phyloP scores from a whole-genome alignment of 2,113 vertebrate genomes.

The Gobio gobio region DNA sequence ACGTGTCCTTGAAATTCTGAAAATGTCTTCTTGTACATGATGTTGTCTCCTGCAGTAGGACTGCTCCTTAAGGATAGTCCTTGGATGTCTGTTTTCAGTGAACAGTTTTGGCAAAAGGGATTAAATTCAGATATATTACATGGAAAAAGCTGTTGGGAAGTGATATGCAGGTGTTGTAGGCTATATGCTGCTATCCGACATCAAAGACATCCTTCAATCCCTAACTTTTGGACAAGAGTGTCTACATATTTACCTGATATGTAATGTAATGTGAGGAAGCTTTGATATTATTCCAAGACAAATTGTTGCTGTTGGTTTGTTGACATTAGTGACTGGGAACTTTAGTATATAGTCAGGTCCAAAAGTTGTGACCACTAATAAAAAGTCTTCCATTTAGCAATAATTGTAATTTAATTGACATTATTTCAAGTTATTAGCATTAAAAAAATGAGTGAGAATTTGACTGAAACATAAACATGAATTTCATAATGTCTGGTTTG shows the following conservation, averaged over 20 bases:
- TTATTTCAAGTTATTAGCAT: neutral
- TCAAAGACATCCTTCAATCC: conserved; percentile 27
- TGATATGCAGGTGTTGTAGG: conserved; percentile 23
- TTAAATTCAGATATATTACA: neutral
- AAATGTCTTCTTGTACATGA: neutral
- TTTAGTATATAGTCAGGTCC: neutral
- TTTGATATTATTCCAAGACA: conserved; percentile 6
- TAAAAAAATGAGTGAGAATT: neutral
- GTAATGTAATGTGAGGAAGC: conserved; percentile 23
- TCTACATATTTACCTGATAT: conserved; percentile 26
- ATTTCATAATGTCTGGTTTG: neutral
- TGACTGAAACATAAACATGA: neutral
- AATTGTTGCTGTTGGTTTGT: neutral
- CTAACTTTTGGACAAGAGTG: neutral
- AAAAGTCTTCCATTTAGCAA: neutral
- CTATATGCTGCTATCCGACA: conserved; percentile 19
- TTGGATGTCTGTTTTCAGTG: conserved; percentile 16
- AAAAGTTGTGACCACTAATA: neutral
- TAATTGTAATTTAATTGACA: neutral
- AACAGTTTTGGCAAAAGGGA: conserved; percentile 31
- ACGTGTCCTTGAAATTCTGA: neutral
- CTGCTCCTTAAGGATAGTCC: conserved; percentile 10
- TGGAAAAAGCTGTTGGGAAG: conserved; percentile 19
- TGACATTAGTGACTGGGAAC: neutral
- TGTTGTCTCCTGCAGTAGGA: neutral